Evolutionary conservation across 2,797 vertebrate species (phyloP).

Genomic region (Antrozous pallidus): DNA sequence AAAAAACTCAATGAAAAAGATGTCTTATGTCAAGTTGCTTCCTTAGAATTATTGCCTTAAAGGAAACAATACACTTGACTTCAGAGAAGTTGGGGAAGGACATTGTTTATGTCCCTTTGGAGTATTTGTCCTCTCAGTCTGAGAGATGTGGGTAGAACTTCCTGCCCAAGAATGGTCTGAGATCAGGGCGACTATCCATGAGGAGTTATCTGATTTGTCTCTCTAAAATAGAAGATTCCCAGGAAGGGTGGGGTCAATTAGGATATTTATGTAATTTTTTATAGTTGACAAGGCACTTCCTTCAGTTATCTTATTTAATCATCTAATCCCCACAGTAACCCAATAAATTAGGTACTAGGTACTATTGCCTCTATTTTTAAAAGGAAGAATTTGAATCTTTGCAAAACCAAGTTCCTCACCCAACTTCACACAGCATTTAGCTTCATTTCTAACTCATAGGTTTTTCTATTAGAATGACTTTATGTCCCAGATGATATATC

Average conservation of each 20-base stretch:
- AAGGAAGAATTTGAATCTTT: constrained; percentile 1
- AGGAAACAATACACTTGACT: background rate
- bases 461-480: background rate
- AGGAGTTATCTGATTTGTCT: background rate
- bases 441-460: background rate
- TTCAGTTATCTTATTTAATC: background rate
- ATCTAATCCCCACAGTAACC: background rate
- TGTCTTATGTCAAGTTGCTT: background rate
- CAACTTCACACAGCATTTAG: background rate
- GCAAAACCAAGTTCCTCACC: background rate
- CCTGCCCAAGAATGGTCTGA: background rate
- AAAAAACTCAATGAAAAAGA: background rate
- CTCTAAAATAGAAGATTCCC: background rate
- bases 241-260: background rate
- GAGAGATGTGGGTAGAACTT: background rate
- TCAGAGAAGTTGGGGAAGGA: constrained; percentile 17
- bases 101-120: background rate
- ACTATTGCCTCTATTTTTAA: background rate
- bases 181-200: background rate
- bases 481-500: background rate
- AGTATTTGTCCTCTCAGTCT: background rate
- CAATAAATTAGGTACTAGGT: background rate
- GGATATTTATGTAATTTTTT: background rate
- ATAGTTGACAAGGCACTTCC: background rate
- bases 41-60: background rate